Conservation (phyloP, 2,888 invertebrate genomes). For the Anarsia innoxiella region DNA sequence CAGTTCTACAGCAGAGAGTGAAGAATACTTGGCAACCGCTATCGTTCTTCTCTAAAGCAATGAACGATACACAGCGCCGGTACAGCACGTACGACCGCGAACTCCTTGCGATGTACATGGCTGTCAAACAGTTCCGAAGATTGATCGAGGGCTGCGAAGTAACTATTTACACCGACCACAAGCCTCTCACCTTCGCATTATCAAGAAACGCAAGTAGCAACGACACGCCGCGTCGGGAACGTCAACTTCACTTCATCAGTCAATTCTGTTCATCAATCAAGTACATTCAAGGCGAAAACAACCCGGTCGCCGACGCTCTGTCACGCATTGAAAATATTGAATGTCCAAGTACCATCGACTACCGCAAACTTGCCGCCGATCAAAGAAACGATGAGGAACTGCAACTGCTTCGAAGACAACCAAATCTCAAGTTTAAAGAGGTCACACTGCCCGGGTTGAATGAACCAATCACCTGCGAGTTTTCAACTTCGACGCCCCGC, state of each 20-base stretch:
- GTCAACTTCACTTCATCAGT: conserved; percentile 19
- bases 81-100: conserved; percentile 10
- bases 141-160: conserved; percentile 12
- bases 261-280: conserved; percentile 13
- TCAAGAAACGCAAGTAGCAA: too few species aligned
- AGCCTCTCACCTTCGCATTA: conserved; percentile 15
- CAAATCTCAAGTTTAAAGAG: conserved; percentile 13
- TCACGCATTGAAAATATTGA: conserved; percentile 19
- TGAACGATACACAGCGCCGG: not conserved
- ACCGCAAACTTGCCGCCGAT: conserved; percentile 14
- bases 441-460: conserved; percentile 17
- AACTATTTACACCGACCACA: conserved; percentile 15
- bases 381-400: conserved; percentile 18
- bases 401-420: not conserved
- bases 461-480: conserved; percentile 12
- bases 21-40: not conserved
- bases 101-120: conserved; percentile 15
- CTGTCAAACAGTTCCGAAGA: conserved; percentile 16
- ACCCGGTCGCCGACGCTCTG: conserved; percentile 23
- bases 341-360: conserved; percentile 6
- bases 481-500: conserved; percentile 14
- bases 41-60: not conserved
- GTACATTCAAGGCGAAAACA: conserved; percentile 19
- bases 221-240: conserved; percentile 17
- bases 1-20: not conserved